Evolutionary conservation across 2,888 invertebrate species (phyloP).

Genomic region (Leistus spinibarbis): DNA sequence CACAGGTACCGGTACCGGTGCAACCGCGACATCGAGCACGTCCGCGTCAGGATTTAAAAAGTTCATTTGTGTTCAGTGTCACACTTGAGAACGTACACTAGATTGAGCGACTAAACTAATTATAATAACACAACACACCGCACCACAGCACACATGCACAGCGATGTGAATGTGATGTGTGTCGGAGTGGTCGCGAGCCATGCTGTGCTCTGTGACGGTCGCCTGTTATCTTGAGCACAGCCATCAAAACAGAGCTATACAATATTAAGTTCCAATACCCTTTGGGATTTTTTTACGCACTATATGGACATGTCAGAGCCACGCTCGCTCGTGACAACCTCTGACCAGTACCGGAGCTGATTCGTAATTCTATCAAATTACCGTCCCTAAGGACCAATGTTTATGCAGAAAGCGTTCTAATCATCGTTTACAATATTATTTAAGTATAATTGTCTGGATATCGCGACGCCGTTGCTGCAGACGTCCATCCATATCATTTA

Average conservation of each 20-base stretch:
- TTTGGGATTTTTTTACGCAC: slow-evolving; percentile 12
- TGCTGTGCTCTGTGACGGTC: neutral
- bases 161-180: slow-evolving; percentile 4
- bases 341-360: slow-evolving; percentile 55
- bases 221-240: neutral
- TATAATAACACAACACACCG: neutral
- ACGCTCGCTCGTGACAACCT: slow-evolving; percentile 53
- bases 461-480: neutral
- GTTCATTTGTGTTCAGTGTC: neutral
- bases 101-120: neutral
- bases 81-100: neutral
- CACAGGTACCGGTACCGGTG: neutral
- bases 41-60: neutral
- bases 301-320: slow-evolving; percentile 3
- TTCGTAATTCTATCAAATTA: slow-evolving; percentile 49
- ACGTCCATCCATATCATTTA: neutral
- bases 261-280: slow-evolving; percentile 16
- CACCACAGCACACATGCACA: neutral
- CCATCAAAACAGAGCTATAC: neutral
- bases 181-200: neutral
- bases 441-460: neutral
- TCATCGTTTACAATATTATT: neutral
- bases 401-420: slow-evolving; percentile 17
- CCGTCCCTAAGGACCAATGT: slow-evolving; percentile 51
- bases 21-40: neutral